Evolutionary conservation across 2,113 vertebrate genomes (phyloP), one percentile per base, ranked within the genome.

Genomic region (Drymodes brunneopygia): DNA sequence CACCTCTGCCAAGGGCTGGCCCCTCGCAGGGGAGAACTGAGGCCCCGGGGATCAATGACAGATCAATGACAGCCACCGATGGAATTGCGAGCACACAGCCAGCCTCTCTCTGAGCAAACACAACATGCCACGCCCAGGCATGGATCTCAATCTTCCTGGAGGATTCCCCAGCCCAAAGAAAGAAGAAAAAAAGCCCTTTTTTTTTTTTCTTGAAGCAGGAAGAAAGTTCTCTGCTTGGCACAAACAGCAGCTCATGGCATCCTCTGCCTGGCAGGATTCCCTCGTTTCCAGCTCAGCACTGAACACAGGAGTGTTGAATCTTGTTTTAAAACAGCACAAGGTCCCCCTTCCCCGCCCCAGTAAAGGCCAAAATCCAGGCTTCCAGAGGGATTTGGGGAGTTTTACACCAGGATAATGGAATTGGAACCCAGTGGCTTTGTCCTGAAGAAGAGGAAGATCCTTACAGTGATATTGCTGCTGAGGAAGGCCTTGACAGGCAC

Each of bases 31-130:
- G 24, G 51, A 45, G 65, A 86, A 69, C 51, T 80, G 82, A 36
- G 50, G 18, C 73, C 16, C 47, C 60, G 31, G 83, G 74, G 78
- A 38, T 38, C 38, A 38, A 38, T 38, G 38, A 4, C 6, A 40
- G 10, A 82, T 86, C 45, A 83, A 31, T 71, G 88, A 90, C 51
- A 97, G 96, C 96, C 96, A 97, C 95, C 96, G 85, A 62, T 94
- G 88, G 87, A 95, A 83, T 90, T 95, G 74, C 71, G 94, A 96
- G 96, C 95, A 97, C 93, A 97, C 95, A 97, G 96, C 94, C 94
- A 97, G 96, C 93, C 94, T 97, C 90, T 95, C 80, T 74, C 93
- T 73, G 75, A 93, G 92, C 93, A 92, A 91, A 81, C 38, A 71
- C 44, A 35, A 4, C 54, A 4, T 3, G 8, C 36, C 16, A 38